Evolutionary conservation across 2,113 vertebrate genomes (phyloP).

Genomic region (Scopus umbretta): DNA sequence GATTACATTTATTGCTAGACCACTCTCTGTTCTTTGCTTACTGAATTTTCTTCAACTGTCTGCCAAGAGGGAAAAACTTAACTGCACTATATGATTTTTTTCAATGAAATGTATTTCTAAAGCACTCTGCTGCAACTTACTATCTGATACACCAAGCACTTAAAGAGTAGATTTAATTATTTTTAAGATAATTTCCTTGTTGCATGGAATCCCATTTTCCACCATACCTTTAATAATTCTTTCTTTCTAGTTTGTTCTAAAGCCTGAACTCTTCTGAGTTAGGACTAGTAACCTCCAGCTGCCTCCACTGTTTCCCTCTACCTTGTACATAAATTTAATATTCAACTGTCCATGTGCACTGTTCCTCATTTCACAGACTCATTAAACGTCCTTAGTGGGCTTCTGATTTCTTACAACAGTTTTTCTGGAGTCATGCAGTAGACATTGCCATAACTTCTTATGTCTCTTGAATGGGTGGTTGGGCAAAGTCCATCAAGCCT

Average conservation of each 20-base stretch:
- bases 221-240: not conserved
- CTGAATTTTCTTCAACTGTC: constrained; percentile 6
- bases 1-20: constrained; percentile 5
- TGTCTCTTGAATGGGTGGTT: not conserved
- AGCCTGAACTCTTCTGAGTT: not conserved
- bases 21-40: not conserved
- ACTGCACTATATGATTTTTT: not conserved
- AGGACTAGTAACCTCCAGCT: not conserved
- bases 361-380: not conserved
- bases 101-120: constrained; percentile 16
- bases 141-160: not conserved
- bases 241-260: not conserved
- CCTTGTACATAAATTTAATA: not conserved
- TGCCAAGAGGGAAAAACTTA: not conserved
- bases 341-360: not conserved
- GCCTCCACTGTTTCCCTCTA: not conserved
- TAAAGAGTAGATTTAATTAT: not conserved
- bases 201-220: not conserved
- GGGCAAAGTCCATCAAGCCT: not conserved
- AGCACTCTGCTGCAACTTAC: not conserved
- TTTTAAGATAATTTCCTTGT: not conserved
- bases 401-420: not conserved
- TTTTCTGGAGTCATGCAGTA: not conserved
- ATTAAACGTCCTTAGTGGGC: not conserved
- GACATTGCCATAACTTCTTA: not conserved